Conservation (phyloP, 2,113 vertebrate species). For the Hystrix cristata region DNA sequence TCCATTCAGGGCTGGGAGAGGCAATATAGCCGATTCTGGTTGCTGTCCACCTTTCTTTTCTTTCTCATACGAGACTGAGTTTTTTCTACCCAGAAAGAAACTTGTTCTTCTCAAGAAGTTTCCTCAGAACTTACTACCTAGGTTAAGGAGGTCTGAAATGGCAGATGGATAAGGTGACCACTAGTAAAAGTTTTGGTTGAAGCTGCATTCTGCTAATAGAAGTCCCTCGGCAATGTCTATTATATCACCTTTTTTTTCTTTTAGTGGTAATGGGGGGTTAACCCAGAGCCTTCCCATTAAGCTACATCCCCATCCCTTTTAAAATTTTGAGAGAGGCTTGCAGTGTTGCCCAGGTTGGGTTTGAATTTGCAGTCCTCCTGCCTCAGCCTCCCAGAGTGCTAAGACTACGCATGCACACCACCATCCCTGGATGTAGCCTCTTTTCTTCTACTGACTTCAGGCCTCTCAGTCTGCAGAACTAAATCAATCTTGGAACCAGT, state of each 20-base stretch:
- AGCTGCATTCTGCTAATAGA: background rate
- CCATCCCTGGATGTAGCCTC: background rate
- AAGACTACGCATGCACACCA: background rate
- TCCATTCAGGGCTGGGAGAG: background rate
- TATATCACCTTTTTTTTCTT: background rate
- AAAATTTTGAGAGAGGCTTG: background rate
- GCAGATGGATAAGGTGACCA: background rate
- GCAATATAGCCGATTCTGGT: rapidly evolving
- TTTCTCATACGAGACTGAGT: background rate
- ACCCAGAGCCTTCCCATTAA: background rate
- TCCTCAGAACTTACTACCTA: background rate
- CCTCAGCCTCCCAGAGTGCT: background rate
- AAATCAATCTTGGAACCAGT: background rate
- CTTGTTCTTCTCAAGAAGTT: background rate
- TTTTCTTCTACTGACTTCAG: background rate
- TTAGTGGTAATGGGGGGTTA: background rate
- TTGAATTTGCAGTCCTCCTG: background rate
- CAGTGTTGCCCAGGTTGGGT: background rate
- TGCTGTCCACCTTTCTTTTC: background rate
- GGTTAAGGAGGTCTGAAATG: background rate
- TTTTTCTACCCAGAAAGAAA: background rate
- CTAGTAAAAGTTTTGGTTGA: background rate
- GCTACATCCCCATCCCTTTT: background rate
- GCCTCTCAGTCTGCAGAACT: background rate
- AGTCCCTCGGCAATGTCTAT: background rate